Base-by-base conservation (phyloP, 2,797 vertebrate genomes). In the Hoplostethus atlanticus region DNA sequence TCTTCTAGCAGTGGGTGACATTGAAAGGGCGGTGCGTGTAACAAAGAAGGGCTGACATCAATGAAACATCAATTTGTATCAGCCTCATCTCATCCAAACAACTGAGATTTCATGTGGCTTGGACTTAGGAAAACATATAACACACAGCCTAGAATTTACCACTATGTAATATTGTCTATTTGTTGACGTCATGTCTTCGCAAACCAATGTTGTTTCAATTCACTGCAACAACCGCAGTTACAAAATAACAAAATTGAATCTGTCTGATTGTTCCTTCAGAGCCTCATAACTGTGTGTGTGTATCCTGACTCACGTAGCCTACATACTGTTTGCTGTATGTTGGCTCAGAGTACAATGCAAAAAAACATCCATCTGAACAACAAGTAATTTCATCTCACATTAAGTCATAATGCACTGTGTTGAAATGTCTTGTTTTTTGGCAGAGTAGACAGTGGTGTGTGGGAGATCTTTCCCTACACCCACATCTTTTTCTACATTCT, bases 381-480 rank as follows among this genome's bases (percentile, higher is more conserved):
- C 76, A 76, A 89, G 80, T 87, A 79, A 90, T 91, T 89, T 89
- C 59, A 85, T 86, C 86, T 86, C 76, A 57, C 86, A 84, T 88
- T 90, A 88, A 83, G 80, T 76, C 8, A 66, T 80, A 86, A 89
- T 81, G 78, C 73, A 69, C 79, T 60, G 70, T 65, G 76, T 80
- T 83, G 84, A 90, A 90, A 88, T 81, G 64, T 65, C 84, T 91
- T 76, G 81, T 72, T 72, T 85, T 76, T 88, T 92, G 87, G 87
- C 88, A 88, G 83, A 75, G 79, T 8, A 74, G 83, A 75, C 65
- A 50, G 65, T 77, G 63, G 64, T 88, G 87, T 89, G 89, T 88
- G 84, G 85, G 88, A 88, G 88, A 68, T 52, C 69, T 73, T 71
- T 76, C 69, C 54, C 54, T 48, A 52, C 34, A 53, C 81, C 76